Evolutionary conservation across 2,113 vertebrate genomes (phyloP).

Genomic region (Phycodurus eques): DNA sequence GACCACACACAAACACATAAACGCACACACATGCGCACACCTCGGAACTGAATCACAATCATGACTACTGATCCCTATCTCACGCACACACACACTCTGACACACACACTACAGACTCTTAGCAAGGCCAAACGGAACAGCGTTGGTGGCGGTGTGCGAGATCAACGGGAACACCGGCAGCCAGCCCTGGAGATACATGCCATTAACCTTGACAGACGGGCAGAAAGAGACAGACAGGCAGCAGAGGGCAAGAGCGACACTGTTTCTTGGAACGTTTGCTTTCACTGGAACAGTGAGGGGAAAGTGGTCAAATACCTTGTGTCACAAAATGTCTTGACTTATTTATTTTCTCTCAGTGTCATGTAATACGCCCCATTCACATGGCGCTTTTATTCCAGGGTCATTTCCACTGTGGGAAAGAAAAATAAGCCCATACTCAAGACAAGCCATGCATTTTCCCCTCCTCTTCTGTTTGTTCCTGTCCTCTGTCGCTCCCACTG

Average conservation of each 20-base stretch:
- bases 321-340: slow-evolving; percentile 23
- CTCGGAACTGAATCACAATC: slow-evolving; percentile 3
- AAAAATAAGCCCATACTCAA: slow-evolving; percentile 45
- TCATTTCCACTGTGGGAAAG: slow-evolving; percentile 70
- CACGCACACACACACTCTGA: slow-evolving; percentile 17
- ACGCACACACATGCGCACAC: slow-evolving; percentile 18
- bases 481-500: slow-evolving; percentile 65
- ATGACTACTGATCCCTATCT: slow-evolving; percentile 8
- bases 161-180: slow-evolving; percentile 44
- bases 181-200: slow-evolving; percentile 34
- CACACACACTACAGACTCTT: slow-evolving; percentile 3
- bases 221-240: slow-evolving; percentile 19
- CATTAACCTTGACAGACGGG: slow-evolving; percentile 52
- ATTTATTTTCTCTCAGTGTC: slow-evolving; percentile 22
- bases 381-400: slow-evolving; percentile 51
- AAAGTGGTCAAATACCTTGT: slow-evolving; percentile 11
- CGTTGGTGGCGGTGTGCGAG: slow-evolving; percentile 44
- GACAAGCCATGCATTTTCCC: slow-evolving; percentile 66
- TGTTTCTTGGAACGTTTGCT: slow-evolving; percentile 5
- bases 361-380: slow-evolving; percentile 28
- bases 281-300: not conserved
- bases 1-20: slow-evolving; percentile 30
- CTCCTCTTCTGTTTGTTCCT: slow-evolving; percentile 72
- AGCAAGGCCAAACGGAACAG: slow-evolving; percentile 47
- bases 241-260: slow-evolving; percentile 3